Evolutionary conservation across 2,888 invertebrate species (phyloP).

Genomic region (Lithophane socia): DNA sequence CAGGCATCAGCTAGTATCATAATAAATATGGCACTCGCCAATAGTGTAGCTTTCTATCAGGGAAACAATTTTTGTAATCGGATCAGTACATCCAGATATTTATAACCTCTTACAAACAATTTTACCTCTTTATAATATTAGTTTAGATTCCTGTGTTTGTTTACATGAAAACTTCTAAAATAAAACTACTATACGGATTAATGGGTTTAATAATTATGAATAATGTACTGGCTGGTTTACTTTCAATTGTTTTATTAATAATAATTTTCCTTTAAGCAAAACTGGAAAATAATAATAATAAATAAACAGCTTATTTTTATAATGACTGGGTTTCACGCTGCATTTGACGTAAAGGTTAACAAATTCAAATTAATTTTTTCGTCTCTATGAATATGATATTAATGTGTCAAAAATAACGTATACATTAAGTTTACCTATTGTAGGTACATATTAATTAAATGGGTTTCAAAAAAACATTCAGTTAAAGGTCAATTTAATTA

Average conservation of each 20-base stretch:
- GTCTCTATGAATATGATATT: background rate
- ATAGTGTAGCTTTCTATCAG: background rate
- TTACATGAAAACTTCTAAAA: background rate
- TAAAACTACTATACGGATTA: background rate
- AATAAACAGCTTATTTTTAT: background rate
- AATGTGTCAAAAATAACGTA: background rate
- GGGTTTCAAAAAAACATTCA: background rate
- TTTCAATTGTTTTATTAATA: no score
- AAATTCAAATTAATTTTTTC: background rate
- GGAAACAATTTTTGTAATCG: background rate
- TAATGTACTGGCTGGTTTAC: background rate
- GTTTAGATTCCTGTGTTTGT: background rate
- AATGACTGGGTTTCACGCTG: background rate
- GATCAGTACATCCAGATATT: background rate
- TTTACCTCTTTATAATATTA: no score
- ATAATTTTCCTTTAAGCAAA: constrained; percentile 4
- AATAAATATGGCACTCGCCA: background rate
- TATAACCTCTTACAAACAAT: background rate
- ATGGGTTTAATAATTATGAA: background rate
- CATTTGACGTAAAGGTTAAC: constrained; percentile 2
- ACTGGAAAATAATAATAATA: background rate
- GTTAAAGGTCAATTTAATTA: constrained; percentile 1
- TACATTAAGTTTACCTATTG: background rate
- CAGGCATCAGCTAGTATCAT: no score
- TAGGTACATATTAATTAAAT: background rate